A percentile compares a stretch with the other conserved stretches of the same genome.
phyloP scores from a whole-genome alignment of 2,888 invertebrate genomes.

The Agonopterix subpropinquella region DNA sequence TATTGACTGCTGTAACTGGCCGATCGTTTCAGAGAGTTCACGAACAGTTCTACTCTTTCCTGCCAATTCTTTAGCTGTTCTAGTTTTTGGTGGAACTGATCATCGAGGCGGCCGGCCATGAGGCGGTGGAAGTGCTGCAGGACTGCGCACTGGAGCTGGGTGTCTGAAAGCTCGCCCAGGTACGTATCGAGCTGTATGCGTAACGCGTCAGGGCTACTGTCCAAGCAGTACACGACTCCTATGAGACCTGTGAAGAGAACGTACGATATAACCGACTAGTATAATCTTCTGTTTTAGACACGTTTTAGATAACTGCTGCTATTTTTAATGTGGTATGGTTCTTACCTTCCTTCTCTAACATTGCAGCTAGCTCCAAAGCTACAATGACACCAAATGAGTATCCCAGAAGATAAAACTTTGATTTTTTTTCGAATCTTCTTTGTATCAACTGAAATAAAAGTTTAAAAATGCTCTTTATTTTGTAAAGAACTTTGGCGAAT shows the following conservation, averaged over 20 bases:
- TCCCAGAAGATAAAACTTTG: conserved; percentile 21
- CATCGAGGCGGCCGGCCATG: conserved; percentile 7
- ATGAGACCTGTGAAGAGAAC: conserved; percentile 10
- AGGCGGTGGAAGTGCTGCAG: conserved; percentile 11
- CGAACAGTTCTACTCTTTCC: conserved; percentile 4
- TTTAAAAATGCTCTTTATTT: not conserved
- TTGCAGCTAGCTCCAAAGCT: conserved; percentile 38
- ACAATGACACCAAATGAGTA: conserved; percentile 26
- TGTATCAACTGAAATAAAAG: conserved; percentile 15
- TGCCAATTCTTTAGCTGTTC: conserved; percentile 3
- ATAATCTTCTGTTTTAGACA: too few relatives aligned
- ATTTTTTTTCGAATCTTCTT: conserved; percentile 11
- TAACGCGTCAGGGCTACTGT: conserved; percentile 16
- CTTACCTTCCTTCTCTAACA: conserved; percentile 45
- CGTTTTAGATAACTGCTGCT: conserved; percentile 11
- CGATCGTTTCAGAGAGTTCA: conserved; percentile 1
- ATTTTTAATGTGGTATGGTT: not conserved
- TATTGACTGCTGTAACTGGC: conserved; percentile 8
- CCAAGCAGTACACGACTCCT: conserved; percentile 15
- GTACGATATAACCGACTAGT: not conserved
- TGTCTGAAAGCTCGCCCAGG: conserved; percentile 7
- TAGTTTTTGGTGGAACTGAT: conserved; percentile 4
- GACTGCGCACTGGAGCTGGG: conserved; percentile 10
- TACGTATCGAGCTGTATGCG: conserved; percentile 10
- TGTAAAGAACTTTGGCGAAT: too few relatives aligned